Evolutionary conservation across 1,140 invertebrate genomes (phyloP).

Genomic region (Drosophila pseudoananassae): DNA sequence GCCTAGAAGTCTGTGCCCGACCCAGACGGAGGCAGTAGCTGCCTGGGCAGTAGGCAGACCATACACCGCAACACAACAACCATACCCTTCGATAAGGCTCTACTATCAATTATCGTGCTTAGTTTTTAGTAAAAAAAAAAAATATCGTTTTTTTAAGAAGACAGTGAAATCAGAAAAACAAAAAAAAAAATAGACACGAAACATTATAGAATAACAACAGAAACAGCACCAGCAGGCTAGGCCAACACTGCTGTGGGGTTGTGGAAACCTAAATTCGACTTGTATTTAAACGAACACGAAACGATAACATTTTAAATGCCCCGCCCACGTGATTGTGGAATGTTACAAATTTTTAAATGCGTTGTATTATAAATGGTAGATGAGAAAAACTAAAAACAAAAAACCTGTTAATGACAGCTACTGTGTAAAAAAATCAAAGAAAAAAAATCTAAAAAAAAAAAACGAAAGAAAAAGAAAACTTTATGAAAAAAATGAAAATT

Average conservation of each 20-base stretch:
- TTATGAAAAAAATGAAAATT: constrained; percentile 47
- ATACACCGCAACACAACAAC: constrained; percentile 2
- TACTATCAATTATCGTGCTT: constrained; percentile 60
- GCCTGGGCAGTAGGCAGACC: constrained; percentile 1
- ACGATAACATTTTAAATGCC: constrained; percentile 71
- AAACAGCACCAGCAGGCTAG: constrained; percentile 34
- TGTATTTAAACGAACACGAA: constrained; percentile 63
- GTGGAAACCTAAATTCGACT: constrained; percentile 32
- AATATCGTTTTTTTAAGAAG: constrained; percentile 70
- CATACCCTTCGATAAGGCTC: constrained; percentile 46
- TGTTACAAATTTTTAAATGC: constrained; percentile 74
- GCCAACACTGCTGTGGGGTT: constrained; percentile 24
- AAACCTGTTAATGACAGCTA: constrained; percentile 43
- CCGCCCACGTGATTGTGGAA: constrained; percentile 29
- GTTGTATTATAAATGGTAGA: constrained; percentile 68
- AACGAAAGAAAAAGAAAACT: constrained; percentile 21
- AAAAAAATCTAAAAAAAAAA: constrained; percentile 25
- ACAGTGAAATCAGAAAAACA: constrained; percentile 60
- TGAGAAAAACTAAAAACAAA: background rate
- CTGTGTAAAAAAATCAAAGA: constrained; percentile 52
- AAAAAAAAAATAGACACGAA: constrained; percentile 15
- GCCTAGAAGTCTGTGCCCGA: constrained; percentile 51
- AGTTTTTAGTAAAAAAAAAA: constrained; percentile 64
- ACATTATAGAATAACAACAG: constrained; percentile 8
- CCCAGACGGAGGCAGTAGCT: constrained; percentile 40